Evolutionary conservation across 1,140 invertebrate species (phyloP), one percentile per base, ranked within the genome.

Genomic region (Frieseomelitta varia): DNA sequence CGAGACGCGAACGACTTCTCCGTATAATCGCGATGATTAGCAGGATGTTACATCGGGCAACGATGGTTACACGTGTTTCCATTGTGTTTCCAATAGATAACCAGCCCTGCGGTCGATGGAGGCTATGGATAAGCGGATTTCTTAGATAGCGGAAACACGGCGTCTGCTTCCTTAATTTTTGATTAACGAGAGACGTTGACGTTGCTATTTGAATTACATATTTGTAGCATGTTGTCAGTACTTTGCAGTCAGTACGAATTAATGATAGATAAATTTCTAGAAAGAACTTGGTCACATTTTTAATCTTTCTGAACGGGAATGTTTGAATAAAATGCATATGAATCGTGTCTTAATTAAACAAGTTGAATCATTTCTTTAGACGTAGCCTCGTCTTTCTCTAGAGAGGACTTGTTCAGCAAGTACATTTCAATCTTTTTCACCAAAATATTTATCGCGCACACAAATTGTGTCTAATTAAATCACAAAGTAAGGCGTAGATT

Each of bases 1-100:
- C 85, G 80, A 67, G 75, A 88, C 85, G 76, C 81, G 77, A 82
- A 88, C 87, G 87, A 86, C 67, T 85, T 56, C 87, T 80, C 61
- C 84, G 69, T 79, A 77, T 78, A 88, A 88, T 81, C 82, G 67
- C 73, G 83, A 77, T 88, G 86, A 88, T 88, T 88, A 87, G 81
- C 55, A 15, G 81, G 56, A 53, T 67, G 34, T 55, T 17, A 30
- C 63, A 51, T 17, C 73, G 81, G 34, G 27, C 61, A 51, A 19
- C 61, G 47, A 34, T 51, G 68, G 56, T 51, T 68, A 27, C 30
- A n/a, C 80, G 72, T 27, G 80, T 75, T 76, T 65, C 15, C 71
- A 68, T 68, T 68, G 72, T 67, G 73, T 53, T 65, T 39, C 24
- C 24, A 53, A 53, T 65, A 74, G 71, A 81, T 68, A 51, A 63